These are phyloP conservation scores for Leptopilina clavipes DNA, from an alignment of 1,140 invertebrate genomes.

Conservation along the genomic window DNA sequence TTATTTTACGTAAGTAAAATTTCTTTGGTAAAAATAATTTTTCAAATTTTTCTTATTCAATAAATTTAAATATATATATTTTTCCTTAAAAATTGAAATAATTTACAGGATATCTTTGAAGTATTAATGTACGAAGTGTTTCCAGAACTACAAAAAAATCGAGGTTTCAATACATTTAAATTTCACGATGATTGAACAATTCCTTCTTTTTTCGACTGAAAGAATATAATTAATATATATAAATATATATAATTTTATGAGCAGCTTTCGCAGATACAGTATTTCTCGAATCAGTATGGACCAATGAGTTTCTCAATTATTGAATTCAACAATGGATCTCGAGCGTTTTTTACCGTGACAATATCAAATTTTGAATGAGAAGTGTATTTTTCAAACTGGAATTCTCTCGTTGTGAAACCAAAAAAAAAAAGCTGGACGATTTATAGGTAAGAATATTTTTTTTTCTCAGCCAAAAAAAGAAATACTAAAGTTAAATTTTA, in stretches of 20 bases:
- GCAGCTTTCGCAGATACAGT: constrained; percentile 19
- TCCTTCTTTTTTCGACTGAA: too few species aligned
- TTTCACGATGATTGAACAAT: too few species aligned
- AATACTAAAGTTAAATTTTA: constrained; percentile 2
- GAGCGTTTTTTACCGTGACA: constrained; percentile 29
- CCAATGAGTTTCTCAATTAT: neutral
- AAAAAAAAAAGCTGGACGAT: neutral
- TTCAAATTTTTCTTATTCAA: too few species aligned
- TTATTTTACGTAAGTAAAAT: constrained; percentile 91
- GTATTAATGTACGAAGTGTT: constrained; percentile 83
- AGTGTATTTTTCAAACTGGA: constrained; percentile 26
- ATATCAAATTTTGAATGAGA: constrained; percentile 11
- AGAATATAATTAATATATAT: neutral
- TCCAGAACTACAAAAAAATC: constrained; percentile 80
- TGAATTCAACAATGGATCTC: neutral
- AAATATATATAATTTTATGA: neutral
- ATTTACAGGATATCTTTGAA: constrained; percentile 86
- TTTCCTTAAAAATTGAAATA: too few species aligned
- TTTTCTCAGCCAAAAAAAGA: neutral
- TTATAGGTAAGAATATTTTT: neutral
- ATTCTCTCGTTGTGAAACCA: neutral
- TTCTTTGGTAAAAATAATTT: too few species aligned
- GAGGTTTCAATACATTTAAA: too few species aligned
- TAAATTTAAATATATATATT: too few species aligned
- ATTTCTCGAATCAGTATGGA: constrained; percentile 31